A percentile compares a stretch with the other conserved stretches of the same genome.
Conservation (phyloP, 2,113 vertebrate species). For the Urocynchramus pylzowi region DNA sequence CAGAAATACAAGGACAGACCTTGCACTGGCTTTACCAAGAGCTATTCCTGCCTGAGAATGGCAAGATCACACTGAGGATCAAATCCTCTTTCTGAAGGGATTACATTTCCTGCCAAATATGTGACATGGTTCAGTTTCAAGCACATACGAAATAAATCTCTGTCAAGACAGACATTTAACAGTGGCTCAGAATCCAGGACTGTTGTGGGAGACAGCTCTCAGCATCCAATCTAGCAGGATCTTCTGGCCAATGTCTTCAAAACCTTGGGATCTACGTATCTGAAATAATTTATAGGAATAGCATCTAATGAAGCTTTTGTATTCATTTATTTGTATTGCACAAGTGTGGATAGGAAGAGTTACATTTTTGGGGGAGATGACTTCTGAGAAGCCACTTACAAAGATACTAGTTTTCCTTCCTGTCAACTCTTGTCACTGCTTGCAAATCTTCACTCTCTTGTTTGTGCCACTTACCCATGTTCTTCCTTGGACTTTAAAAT, state of each 20-base stretch:
- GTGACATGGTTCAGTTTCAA: slow-evolving; percentile 37
- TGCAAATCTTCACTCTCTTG: neutral
- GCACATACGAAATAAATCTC: neutral
- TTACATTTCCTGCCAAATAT: slow-evolving; percentile 46
- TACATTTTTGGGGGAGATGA: neutral
- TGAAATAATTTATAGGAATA: neutral
- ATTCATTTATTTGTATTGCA: neutral
- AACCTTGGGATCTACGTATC: neutral
- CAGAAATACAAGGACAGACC: neutral
- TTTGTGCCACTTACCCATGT: neutral
- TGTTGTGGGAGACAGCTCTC: neutral
- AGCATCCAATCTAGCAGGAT: neutral
- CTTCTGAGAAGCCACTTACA: neutral
- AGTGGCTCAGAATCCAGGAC: slow-evolving; percentile 3
- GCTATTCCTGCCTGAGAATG: neutral
- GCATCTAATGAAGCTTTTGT: neutral
- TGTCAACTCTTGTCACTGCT: neutral
- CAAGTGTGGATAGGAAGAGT: neutral
- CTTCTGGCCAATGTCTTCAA: neutral
- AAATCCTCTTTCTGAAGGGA: slow-evolving; percentile 44
- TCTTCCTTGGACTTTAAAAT: neutral
- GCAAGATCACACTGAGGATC: slow-evolving; percentile 25
- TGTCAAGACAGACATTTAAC: slow-evolving; percentile 27
- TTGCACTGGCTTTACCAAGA: neutral
- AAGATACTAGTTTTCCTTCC: neutral